Conservation (phyloP, 2,888 invertebrate genomes). For the Alviniconcha strummeri region DNA sequence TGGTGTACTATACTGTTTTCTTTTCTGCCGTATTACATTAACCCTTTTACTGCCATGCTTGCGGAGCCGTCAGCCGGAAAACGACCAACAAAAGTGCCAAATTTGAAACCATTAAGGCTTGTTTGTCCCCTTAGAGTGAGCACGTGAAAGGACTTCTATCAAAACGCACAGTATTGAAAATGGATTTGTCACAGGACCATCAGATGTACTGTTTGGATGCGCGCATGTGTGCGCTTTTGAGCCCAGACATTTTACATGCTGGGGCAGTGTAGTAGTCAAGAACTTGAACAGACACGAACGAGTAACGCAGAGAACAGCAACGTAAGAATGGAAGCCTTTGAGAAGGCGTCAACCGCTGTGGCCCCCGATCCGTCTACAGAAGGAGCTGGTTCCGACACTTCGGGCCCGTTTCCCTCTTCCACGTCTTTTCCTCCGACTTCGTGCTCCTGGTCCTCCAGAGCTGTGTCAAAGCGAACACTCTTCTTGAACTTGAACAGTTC, state of each 20-base stretch:
- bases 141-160: background rate
- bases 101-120: no score
- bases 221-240: no score
- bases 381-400: background rate
- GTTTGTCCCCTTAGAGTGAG: no score
- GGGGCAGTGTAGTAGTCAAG: background rate
- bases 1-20: no score
- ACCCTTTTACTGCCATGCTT: no score
- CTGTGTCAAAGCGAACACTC: background rate
- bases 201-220: no score
- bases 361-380: background rate
- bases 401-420: background rate
- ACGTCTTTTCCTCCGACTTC: background rate
- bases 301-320: background rate
- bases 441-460: background rate
- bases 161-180: background rate
- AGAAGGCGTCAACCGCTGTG: background rate
- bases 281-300: background rate
- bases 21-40: no score
- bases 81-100: no score
- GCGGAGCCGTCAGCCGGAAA: no score
- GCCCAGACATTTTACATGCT: background rate
- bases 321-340: background rate
- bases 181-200: background rate
- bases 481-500: conserved; percentile 3